Conservation (phyloP, 2,113 vertebrate genomes). For the Brachypodius melanocephalos region DNA sequence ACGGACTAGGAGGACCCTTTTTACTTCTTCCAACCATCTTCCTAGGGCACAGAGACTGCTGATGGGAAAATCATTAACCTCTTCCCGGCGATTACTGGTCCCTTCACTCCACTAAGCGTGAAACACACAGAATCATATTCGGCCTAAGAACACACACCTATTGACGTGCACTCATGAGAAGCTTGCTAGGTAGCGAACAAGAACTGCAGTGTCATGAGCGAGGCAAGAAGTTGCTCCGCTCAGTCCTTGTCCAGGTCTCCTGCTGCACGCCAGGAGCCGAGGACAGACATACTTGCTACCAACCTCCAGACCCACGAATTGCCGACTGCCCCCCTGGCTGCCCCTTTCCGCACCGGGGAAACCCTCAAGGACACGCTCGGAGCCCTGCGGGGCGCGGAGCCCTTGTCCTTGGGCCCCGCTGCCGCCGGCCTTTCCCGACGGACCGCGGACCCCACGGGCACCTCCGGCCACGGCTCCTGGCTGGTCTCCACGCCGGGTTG, state of each 20-base stretch:
- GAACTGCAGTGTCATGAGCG: background rate
- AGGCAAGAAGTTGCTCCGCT: background rate
- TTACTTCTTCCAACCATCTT: background rate
- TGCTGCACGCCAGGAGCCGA: background rate
- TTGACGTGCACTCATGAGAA: background rate
- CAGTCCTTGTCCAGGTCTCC: background rate
- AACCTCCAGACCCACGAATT: background rate
- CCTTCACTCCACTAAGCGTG: background rate
- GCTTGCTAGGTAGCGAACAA: background rate
- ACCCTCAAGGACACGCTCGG: background rate
- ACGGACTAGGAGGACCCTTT: background rate
- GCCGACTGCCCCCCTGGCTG: background rate
- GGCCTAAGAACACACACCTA: background rate
- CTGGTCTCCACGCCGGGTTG: background rate
- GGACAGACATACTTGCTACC: background rate
- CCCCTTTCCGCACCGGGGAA: too few relatives aligned
- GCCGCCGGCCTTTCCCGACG: background rate
- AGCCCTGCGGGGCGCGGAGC: background rate
- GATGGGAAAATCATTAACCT: background rate
- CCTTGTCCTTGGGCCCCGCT: background rate
- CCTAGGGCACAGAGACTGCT: background rate
- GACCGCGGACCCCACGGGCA: background rate
- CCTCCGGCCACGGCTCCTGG: background rate
- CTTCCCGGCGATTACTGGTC: background rate
- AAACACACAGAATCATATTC: background rate